A percentile compares a stretch with the other conserved stretches of the same genome.
phyloP scores from a whole-genome alignment of 2,888 invertebrate species.

The Pseudococcus viburni region DNA sequence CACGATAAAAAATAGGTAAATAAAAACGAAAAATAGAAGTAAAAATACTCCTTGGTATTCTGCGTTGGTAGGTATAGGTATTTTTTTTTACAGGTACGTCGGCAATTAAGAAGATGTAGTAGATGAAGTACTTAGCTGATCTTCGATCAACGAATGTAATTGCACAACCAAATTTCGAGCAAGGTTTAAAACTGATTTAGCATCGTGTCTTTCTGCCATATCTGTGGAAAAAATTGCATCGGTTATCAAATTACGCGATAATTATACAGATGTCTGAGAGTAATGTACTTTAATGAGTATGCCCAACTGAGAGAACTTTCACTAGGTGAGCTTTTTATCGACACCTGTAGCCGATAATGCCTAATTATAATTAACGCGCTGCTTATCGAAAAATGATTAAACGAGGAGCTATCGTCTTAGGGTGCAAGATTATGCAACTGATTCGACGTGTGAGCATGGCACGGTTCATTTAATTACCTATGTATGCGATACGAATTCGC shows the following conservation, averaged over 20 bases:
- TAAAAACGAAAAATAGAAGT: not conserved
- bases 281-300: no score
- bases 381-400: not conserved
- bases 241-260: no score
- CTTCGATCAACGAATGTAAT: slow-evolving; percentile 92
- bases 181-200: slow-evolving; percentile 83
- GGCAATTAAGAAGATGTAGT: slow-evolving; percentile 55
- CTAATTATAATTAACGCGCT: not conserved
- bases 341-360: not conserved
- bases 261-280: no score
- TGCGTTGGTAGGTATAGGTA: no score
- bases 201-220: slow-evolving; percentile 97
- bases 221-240: slow-evolving; percentile 75
- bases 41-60: slow-evolving; percentile 1
- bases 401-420: not conserved
- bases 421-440: not conserved
- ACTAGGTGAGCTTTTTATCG: not conserved
- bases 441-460: not conserved
- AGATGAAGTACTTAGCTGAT: slow-evolving; percentile 77
- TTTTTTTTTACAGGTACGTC: not conserved
- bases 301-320: no score
- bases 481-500: not conserved
- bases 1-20: slow-evolving; percentile 1
- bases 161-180: slow-evolving; percentile 90
- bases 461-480: not conserved